These are phyloP conservation scores for Heliconius himera DNA, from an alignment of 1,140 invertebrate genomes.

Conservation along the genomic window DNA sequence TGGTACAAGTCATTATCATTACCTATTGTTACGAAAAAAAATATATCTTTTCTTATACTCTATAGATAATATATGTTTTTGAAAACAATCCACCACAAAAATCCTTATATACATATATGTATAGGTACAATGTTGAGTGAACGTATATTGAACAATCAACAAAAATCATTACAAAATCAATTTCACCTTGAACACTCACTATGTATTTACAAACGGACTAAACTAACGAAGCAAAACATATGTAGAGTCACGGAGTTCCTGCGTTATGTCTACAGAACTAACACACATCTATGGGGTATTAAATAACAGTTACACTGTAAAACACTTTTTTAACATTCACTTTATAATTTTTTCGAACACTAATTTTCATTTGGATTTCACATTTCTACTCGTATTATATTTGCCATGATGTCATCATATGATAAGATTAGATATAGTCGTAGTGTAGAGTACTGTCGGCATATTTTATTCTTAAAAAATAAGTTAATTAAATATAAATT, in stretches of 20 bases:
- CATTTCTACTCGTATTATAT: slow-evolving; percentile 9
- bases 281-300: background rate
- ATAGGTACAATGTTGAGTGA: background rate
- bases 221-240: slow-evolving; percentile 23
- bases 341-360: background rate
- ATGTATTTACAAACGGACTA: slow-evolving; percentile 16
- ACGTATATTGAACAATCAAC: slow-evolving; percentile 17
- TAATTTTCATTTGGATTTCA: background rate
- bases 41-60: no score
- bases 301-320: background rate
- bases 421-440: slow-evolving; percentile 43
- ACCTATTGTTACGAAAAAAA: no score
- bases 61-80: background rate
- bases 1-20: background rate
- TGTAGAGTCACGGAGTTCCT: slow-evolving; percentile 8
- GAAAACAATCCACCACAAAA: background rate
- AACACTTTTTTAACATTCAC: background rate
- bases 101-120: background rate
- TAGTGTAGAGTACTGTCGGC: slow-evolving; percentile 34
- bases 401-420: slow-evolving; percentile 34
- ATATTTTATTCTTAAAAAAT: slow-evolving; percentile 11
- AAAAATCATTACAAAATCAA: slow-evolving; percentile 34
- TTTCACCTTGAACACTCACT: slow-evolving; percentile 33
- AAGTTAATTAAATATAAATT: background rate
- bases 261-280: slow-evolving; percentile 20